Evolutionary conservation across 1,140 invertebrate species (phyloP).

Genomic region (Tetraneura akinire): DNA sequence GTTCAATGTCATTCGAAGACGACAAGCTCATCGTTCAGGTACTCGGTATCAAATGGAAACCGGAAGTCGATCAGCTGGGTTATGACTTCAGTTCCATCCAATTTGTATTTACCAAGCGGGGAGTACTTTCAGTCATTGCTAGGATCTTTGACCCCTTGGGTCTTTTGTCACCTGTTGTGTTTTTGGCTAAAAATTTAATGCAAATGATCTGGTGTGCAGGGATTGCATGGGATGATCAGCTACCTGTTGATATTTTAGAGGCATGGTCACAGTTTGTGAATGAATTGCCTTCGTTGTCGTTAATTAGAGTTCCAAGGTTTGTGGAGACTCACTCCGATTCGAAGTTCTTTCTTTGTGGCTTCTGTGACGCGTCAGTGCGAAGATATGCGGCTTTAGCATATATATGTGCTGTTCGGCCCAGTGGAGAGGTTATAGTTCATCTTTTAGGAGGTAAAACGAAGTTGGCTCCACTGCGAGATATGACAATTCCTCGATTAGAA

Average conservation of each 20-base stretch:
- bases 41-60: not conserved
- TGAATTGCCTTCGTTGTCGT: not conserved
- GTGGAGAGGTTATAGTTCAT: constrained; percentile 17
- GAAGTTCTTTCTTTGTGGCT: constrained; percentile 37
- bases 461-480: constrained; percentile 56
- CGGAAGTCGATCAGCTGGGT: not conserved
- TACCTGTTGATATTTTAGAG: not conserved
- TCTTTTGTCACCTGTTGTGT: constrained; percentile 6
- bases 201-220: not conserved
- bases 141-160: constrained; percentile 39
- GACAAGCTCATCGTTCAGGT: not conserved
- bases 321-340: not conserved
- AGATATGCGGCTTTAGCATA: constrained; percentile 57
- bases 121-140: not conserved
- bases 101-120: not conserved
- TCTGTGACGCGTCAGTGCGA: constrained; percentile 57
- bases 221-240: constrained; percentile 17
- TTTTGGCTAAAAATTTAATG: constrained; percentile 18
- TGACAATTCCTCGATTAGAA: constrained; percentile 57
- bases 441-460: constrained; percentile 52
- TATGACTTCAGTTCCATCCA: not conserved
- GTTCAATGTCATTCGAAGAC: not conserved
- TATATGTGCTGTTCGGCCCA: constrained; percentile 39
- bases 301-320: not conserved
- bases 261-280: not conserved